Percentiles rank a stretch among this genome's conserved stretches.
Evolutionary conservation across 2,113 vertebrate genomes (phyloP).

Genomic region (Tachysurus vachellii): DNA sequence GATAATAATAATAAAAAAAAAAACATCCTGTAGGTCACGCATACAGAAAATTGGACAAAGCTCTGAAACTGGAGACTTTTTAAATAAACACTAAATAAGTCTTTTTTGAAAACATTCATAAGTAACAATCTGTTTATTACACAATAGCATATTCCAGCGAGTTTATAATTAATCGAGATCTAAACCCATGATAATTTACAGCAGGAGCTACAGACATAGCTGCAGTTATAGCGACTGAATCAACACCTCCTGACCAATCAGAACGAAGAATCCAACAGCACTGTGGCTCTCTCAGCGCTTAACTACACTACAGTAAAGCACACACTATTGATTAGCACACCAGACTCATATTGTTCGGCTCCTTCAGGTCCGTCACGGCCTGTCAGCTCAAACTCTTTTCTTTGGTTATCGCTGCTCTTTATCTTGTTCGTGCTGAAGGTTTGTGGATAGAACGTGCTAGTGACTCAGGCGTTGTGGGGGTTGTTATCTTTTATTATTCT

Average conservation of each 20-base stretch:
- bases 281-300: background rate
- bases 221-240: background rate
- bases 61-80: background rate
- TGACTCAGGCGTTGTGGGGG: conserved; percentile 30
- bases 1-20: background rate
- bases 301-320: conserved; percentile 6
- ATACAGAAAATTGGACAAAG: background rate
- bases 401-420: background rate
- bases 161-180: background rate
- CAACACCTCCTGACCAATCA: background rate
- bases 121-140: background rate
- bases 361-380: background rate
- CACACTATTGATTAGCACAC: background rate
- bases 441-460: conserved; percentile 33
- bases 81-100: background rate
- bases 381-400: background rate
- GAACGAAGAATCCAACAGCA: background rate
- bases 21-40: background rate
- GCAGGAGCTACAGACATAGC: background rate
- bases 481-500: conserved; percentile 47
- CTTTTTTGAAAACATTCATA: background rate
- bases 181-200: background rate
- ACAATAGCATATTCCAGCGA: background rate
- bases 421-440: conserved; percentile 7
- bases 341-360: background rate